phyloP scores from a whole-genome alignment of 2,797 vertebrate genomes.

The Phyllotis vaccarum region DNA sequence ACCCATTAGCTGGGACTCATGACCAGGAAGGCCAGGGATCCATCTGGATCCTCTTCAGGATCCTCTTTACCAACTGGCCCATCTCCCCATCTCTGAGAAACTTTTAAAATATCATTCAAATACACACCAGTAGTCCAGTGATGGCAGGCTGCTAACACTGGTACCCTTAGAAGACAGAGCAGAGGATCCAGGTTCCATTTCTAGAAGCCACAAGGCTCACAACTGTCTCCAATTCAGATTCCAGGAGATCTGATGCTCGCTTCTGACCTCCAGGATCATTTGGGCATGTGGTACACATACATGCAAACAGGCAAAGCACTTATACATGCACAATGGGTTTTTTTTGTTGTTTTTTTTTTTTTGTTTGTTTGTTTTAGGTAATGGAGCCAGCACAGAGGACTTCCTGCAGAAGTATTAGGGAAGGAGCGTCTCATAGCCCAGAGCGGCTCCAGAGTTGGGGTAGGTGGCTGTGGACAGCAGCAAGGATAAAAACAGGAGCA shows the following conservation, averaged over 20 bases:
- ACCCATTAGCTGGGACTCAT: background rate
- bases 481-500: background rate
- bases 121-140: background rate
- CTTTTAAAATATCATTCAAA: fast-evolving
- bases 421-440: background rate
- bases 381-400: background rate
- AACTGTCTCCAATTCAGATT: background rate
- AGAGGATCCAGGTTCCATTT: background rate
- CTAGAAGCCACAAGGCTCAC: background rate
- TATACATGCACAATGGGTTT: background rate
- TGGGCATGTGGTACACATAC: background rate
- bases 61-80: background rate
- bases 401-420: background rate
- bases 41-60: background rate
- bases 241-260: background rate
- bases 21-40: background rate
- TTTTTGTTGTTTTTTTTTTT: too few species aligned
- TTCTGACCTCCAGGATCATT: background rate
- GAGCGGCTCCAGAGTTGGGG: background rate
- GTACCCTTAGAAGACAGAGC: background rate
- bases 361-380: too few species aligned
- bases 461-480: background rate
- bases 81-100: background rate
- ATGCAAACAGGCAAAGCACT: background rate
- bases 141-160: fast-evolving